phyloP scores from a whole-genome alignment of 2,113 vertebrate species.

The Tetraodon nigroviridis region DNA sequence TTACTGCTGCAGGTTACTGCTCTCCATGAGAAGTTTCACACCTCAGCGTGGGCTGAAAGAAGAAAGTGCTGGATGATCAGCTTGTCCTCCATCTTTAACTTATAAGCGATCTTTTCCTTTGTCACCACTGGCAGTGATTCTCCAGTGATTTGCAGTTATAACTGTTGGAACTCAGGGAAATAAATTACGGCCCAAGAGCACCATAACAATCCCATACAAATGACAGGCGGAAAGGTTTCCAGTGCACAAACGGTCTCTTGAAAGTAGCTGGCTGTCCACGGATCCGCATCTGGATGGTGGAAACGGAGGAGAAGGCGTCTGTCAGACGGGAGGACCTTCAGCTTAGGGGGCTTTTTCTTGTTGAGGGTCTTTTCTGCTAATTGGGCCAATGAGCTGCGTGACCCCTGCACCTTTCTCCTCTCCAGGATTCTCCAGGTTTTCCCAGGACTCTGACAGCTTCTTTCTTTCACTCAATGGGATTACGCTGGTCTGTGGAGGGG shows the following conservation, averaged over 20 bases:
- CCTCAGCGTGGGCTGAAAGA: constrained; percentile 22
- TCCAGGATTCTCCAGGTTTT: constrained; percentile 67
- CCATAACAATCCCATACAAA: no score
- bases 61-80: not conserved
- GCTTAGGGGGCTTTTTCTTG: constrained; percentile 28
- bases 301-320: not conserved
- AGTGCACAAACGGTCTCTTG: no score
- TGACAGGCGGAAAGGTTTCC: no score
- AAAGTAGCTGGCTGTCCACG: no score
- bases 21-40: constrained; percentile 71
- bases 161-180: no score
- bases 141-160: no score
- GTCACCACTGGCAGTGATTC: no score
- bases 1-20: constrained; percentile 28
- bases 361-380: constrained; percentile 78
- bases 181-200: no score
- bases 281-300: no score
- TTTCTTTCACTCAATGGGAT: constrained; percentile 79
- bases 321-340: constrained; percentile 16
- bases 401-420: constrained; percentile 44
- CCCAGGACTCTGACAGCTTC: constrained; percentile 78
- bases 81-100: no score
- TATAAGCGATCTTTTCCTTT: no score
- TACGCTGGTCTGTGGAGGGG: constrained; percentile 58
- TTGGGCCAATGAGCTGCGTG: constrained; percentile 75